Evolutionary conservation across 2,797 vertebrate genomes (phyloP).

Genomic region (Myotis daubentonii): DNA sequence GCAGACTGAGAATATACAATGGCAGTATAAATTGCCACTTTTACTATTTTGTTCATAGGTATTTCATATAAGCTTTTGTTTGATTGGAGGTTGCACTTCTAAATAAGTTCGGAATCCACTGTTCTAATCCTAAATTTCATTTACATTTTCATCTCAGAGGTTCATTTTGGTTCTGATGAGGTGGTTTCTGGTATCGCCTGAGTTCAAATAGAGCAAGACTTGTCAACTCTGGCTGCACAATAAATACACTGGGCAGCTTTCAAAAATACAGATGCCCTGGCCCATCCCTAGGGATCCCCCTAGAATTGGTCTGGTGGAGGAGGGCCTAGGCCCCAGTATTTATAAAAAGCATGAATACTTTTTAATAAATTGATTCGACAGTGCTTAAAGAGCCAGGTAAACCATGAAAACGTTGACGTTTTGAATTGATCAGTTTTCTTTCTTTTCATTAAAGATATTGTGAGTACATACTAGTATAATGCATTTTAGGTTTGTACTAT

Average conservation of each 20-base stretch:
- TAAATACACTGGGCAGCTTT: background rate
- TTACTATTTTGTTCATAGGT: background rate
- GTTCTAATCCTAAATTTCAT: constrained; percentile 13
- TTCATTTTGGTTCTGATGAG: constrained; percentile 25
- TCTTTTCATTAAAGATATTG: constrained; percentile 61
- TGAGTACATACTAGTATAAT: constrained; percentile 7
- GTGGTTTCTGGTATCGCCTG: background rate
- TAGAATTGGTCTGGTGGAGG: background rate
- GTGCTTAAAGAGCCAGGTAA: constrained; percentile 42
- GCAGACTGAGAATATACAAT: background rate
- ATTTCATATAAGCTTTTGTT: constrained; percentile 42
- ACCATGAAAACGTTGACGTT: constrained; percentile 51
- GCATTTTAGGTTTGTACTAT: constrained; percentile 56
- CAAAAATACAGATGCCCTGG: background rate
- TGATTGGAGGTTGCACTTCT: background rate
- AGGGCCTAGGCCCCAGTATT: background rate
- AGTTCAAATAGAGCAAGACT: background rate
- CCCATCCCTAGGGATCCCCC: background rate
- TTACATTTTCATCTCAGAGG: background rate
- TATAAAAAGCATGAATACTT: background rate
- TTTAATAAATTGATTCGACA: background rate
- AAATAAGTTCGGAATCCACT: background rate
- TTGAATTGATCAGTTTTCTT: constrained; percentile 64
- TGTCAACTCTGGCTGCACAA: background rate
- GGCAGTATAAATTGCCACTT: background rate